Conservation (phyloP, 2,113 vertebrate species). For the Reinhardtius hippoglossoides region DNA sequence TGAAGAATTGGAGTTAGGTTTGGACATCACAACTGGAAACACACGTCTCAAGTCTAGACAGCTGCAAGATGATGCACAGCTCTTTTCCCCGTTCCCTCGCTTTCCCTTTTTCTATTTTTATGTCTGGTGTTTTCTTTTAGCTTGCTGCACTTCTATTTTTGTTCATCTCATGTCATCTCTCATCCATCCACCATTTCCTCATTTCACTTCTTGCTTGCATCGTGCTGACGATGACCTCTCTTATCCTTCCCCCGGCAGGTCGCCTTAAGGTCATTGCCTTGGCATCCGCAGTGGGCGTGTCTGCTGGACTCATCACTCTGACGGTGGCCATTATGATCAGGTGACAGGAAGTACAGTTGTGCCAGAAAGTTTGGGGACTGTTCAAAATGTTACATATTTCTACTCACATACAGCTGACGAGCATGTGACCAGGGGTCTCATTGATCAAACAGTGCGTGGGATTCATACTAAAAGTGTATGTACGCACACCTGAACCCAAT, state of each 20-base stretch:
- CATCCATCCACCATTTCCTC: not conserved
- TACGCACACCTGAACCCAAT: no score
- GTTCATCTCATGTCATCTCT: not conserved
- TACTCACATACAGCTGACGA: not conserved
- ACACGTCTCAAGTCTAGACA: constrained; percentile 69
- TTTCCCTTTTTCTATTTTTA: constrained; percentile 57
- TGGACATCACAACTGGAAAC: constrained; percentile 76
- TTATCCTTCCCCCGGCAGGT: constrained; percentile 61
- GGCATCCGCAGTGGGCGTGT: constrained; percentile 83
- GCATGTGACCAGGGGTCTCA: not conserved
- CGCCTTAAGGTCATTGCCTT: constrained; percentile 83
- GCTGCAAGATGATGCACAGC: constrained; percentile 43
- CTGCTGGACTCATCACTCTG: constrained; percentile 82
- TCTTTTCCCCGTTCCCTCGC: constrained; percentile 36
- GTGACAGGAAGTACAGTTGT: constrained; percentile 53
- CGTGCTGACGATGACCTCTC: constrained; percentile 16
- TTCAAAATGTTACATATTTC: not conserved
- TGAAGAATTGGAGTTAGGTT: constrained; percentile 65
- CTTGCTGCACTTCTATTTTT: constrained; percentile 27
- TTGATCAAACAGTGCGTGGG: no score
- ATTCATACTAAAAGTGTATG: no score
- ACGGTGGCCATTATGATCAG: constrained; percentile 85
- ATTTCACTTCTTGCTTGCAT: not conserved
- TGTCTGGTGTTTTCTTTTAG: constrained; percentile 22
- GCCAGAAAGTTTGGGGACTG: not conserved